Evolutionary conservation across 2,797 vertebrate species (phyloP).

Genomic region (Tiaroga cobitis): DNA sequence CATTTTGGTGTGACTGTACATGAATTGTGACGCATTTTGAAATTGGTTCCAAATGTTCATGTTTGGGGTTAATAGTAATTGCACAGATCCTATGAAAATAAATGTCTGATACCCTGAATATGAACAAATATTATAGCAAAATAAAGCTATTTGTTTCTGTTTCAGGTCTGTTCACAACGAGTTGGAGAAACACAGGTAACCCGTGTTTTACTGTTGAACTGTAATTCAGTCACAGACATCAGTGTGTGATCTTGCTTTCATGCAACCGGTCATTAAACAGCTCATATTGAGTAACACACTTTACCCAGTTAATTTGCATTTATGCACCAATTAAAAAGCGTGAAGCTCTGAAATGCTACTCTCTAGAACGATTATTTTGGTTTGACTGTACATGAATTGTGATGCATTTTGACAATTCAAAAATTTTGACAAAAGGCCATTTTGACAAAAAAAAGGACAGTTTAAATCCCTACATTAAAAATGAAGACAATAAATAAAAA

Average conservation of each 20-base stretch:
- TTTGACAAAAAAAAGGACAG: too few relatives aligned
- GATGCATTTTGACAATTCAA: too few relatives aligned
- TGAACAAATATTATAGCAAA: background rate
- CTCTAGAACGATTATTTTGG: too few relatives aligned
- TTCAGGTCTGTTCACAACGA: constrained; percentile 93
- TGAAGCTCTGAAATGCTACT: background rate
- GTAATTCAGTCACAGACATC: background rate
- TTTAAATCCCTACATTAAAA: too few relatives aligned
- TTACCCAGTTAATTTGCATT: background rate
- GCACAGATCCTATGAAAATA: background rate
- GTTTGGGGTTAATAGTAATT: background rate
- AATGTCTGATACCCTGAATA: background rate
- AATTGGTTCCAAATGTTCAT: background rate
- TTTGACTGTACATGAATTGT: too few relatives aligned
- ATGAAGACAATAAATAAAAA: too few relatives aligned
- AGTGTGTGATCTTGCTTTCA: background rate
- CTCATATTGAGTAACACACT: background rate
- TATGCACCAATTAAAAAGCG: background rate
- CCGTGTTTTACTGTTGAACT: background rate
- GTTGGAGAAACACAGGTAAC: constrained; percentile 93
- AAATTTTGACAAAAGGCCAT: too few relatives aligned
- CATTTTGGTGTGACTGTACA: too few relatives aligned
- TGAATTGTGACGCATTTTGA: background rate
- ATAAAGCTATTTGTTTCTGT: background rate
- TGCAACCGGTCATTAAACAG: background rate